Evolutionary conservation across 2,888 invertebrate species (phyloP), one percentile per base, ranked within the genome.

Genomic region (Tethea ocularis): DNA sequence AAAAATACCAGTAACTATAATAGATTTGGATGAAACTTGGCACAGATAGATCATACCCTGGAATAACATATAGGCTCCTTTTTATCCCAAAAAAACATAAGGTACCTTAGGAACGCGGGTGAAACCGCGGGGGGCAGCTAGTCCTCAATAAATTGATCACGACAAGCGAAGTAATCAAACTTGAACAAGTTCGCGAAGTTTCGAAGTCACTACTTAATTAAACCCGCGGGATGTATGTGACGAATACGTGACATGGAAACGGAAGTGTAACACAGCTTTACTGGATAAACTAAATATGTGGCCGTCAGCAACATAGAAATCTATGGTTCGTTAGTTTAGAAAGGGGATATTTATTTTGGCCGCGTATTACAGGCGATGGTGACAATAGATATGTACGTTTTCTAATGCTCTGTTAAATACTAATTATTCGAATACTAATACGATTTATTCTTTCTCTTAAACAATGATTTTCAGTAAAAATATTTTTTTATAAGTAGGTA

Each of bases 121-220:
- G n/a, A n/a, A n/a, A n/a, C n/a, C n/a, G n/a, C n/a, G n/a, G n/a
- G n/a, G n/a, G 46, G 20, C 20, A 10, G 0, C 41, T 15, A 46
- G 20, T 46, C 46, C 10, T 46, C 8, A 10, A 20, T 46, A 46
- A 46, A 46, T 46, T 46, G 46, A 46, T 46, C 46, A 46, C 46
- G 46, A 46, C 46, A 46, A 46, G 20, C 46, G n/a, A 46, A 20
- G 46, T 46, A 46, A 46, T 46, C 46, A 46, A 46, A 46, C 46
- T 46, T 46, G 20, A 46, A 20, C n/a, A 46, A 46, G n/a, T 20
- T 46, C 2, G 8, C 10, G 5, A 46, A 46, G 46, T 46, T 46
- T 10, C 46, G 2, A 20, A 46, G 46, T 46, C 20, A 46, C 46
- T 46, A 20, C 20, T 46, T 46, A 46, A 46, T 46, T 46, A 46